phyloP scores from a whole-genome alignment of 2,797 vertebrate species.

The Intellagama lesueurii region DNA sequence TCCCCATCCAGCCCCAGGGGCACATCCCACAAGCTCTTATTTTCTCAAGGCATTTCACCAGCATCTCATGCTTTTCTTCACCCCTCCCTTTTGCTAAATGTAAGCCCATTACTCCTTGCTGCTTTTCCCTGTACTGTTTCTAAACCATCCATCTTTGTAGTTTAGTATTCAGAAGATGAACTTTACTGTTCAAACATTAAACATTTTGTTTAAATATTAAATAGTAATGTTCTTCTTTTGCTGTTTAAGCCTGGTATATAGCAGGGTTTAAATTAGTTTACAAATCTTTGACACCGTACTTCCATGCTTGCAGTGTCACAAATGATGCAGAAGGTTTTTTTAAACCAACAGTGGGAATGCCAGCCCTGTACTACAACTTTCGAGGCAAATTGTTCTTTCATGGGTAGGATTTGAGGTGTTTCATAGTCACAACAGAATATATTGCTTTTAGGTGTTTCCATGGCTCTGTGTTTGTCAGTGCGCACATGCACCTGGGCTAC shows the following conservation, averaged over 20 bases:
- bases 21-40: not conserved
- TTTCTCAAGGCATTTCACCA: not conserved
- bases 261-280: slow-evolving; percentile 47
- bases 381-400: not conserved
- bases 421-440: not conserved
- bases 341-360: slow-evolving; percentile 4
- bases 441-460: slow-evolving; percentile 15
- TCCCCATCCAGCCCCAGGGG: not conserved
- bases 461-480: not conserved
- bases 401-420: not conserved
- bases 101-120: not conserved
- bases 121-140: slow-evolving; percentile 25
- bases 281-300: slow-evolving; percentile 25
- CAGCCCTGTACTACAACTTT: not conserved
- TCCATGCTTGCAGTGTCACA: not conserved
- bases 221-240: slow-evolving; percentile 40
- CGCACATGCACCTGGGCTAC: not conserved
- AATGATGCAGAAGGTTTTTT: not conserved
- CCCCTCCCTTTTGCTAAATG: not conserved
- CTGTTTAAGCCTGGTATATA: not conserved
- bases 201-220: slow-evolving; percentile 58
- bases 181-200: slow-evolving; percentile 48
- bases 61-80: not conserved
- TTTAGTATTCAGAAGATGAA: slow-evolving; percentile 37
- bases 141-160: slow-evolving; percentile 27